phyloP scores from a whole-genome alignment of 2,888 invertebrate species.

The Venustoraphidia nigricollis region DNA sequence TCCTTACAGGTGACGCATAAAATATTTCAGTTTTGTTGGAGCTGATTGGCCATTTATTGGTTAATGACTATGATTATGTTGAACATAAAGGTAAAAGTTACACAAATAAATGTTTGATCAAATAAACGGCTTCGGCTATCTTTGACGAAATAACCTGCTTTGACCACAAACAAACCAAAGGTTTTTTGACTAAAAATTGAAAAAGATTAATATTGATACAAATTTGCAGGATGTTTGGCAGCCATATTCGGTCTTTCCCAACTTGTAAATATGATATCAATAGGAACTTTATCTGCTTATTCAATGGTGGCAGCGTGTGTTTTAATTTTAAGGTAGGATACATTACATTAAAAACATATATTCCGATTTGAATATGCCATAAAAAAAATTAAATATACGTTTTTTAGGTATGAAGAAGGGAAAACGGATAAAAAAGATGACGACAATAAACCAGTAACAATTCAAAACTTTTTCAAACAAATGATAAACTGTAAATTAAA shows the following conservation, averaged over 20 bases:
- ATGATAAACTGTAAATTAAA: constrained; percentile 26
- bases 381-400: neutral
- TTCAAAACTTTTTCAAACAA: constrained; percentile 24
- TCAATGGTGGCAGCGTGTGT: constrained; percentile 82
- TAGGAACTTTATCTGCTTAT: constrained; percentile 74
- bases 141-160: too few species aligned
- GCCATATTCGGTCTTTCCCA: constrained; percentile 70
- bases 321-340: constrained; percentile 53
- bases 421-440: constrained; percentile 24
- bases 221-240: constrained; percentile 51
- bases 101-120: neutral
- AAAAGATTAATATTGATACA: too few species aligned
- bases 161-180: too few species aligned
- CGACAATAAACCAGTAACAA: constrained; percentile 19
- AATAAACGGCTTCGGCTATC: too few species aligned
- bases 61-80: too few species aligned
- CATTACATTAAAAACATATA: neutral
- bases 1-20: constrained; percentile 42
- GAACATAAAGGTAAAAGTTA: too few species aligned
- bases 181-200: too few species aligned
- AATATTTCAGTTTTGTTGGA: constrained; percentile 45
- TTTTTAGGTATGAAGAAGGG: constrained; percentile 27
- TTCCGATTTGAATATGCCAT: neutral
- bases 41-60: constrained; percentile 28
- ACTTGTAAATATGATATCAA: constrained; percentile 81